These are phyloP conservation scores for Strix occidentalis DNA, from an alignment of 2,797 vertebrate species.

Conservation along the genomic window DNA sequence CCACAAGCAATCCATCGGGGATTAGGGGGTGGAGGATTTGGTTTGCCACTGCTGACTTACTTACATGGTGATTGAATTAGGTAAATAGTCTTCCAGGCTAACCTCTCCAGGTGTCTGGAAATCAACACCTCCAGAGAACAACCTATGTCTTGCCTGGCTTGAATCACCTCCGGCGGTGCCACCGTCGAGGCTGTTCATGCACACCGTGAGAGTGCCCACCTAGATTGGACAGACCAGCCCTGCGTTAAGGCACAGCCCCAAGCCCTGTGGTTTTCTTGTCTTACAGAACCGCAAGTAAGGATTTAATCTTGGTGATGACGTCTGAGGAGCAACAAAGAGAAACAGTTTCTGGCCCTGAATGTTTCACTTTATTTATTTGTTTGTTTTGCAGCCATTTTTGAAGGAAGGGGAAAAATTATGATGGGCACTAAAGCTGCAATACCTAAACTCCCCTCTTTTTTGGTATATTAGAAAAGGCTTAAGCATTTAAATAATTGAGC, in stretches of 20 bases:
- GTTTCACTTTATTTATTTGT: not conserved
- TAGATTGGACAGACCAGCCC: not conserved
- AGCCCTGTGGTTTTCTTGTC: not conserved
- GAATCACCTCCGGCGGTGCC: not conserved
- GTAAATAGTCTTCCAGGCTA: not conserved
- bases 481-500: conserved; percentile 10
- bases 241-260: accelerated
- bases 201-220: accelerated
- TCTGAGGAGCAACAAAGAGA: not conserved
- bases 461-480: not conserved
- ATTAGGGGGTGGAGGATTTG: accelerated
- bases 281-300: not conserved
- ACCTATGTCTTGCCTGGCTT: not conserved
- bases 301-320: not conserved
- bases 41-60: not conserved
- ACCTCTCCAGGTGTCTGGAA: not conserved
- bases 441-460: not conserved
- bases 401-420: not conserved
- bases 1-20: accelerated
- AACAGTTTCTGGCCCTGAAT: not conserved
- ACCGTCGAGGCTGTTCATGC: not conserved
- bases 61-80: not conserved
- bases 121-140: not conserved
- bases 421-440: not conserved
- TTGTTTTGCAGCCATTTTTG: not conserved